phyloP scores from a whole-genome alignment of 1,140 invertebrate genomes.

The Bombus balteatus region DNA sequence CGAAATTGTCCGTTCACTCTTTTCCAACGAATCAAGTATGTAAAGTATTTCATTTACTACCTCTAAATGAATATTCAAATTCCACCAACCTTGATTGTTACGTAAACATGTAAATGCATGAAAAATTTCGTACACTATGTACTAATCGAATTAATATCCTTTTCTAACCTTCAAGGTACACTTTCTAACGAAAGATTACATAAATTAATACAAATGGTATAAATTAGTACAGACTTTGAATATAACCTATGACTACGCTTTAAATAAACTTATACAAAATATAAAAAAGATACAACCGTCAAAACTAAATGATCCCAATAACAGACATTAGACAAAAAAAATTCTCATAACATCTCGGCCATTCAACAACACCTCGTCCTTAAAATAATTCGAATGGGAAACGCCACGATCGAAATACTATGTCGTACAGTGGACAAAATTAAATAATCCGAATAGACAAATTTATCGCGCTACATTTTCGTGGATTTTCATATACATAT shows the following conservation, averaged over 20 bases:
- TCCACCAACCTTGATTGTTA: not conserved
- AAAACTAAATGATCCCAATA: not conserved
- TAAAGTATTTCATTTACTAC: not conserved
- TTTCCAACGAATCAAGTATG: not conserved
- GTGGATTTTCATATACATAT: too few species aligned
- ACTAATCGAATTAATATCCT: not conserved
- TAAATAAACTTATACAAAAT: not conserved
- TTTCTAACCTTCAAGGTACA: not conserved
- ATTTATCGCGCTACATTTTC: too few species aligned
- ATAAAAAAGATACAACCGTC: not conserved
- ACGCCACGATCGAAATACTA: not conserved
- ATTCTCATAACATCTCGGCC: not conserved
- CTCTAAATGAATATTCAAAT: not conserved
- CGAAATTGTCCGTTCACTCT: not conserved
- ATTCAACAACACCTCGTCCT: not conserved
- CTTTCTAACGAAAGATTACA: not conserved
- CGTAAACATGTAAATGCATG: not conserved
- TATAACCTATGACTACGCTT: not conserved
- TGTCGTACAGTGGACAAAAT: too few species aligned
- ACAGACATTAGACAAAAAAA: not conserved
- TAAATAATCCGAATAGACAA: too few species aligned
- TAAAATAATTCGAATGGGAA: slow-evolving; percentile 18
- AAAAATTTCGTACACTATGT: not conserved
- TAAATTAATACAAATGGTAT: not conserved
- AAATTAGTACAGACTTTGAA: not conserved